Evolutionary conservation across 2,113 vertebrate genomes (phyloP).

Genomic region (Eidolon helvum): DNA sequence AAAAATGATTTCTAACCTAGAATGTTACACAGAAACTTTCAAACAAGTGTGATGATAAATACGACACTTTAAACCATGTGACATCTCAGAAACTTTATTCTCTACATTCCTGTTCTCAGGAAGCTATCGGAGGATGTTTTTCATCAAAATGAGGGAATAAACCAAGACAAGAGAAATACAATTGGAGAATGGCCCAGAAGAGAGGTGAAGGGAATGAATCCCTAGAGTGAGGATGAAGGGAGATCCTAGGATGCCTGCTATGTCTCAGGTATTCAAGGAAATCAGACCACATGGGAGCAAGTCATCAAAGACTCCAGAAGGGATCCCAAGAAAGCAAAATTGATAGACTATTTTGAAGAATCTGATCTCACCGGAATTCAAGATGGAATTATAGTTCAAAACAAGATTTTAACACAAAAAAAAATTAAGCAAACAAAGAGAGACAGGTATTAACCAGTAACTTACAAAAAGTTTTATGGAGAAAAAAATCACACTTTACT

Average conservation of each 20-base stretch:
- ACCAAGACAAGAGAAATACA: neutral
- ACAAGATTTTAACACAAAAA: too few relatives aligned
- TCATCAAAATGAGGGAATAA: constrained; percentile 15
- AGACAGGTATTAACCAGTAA: neutral
- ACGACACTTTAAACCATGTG: neutral
- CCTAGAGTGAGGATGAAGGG: neutral
- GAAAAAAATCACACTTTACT: neutral
- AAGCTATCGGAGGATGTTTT: neutral
- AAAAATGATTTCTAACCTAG: constrained; percentile 5
- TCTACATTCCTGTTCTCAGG: neutral
- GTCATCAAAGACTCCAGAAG: neutral
- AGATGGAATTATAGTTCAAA: neutral
- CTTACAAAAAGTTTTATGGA: neutral
- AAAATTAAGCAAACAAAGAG: neutral
- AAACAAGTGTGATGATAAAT: neutral
- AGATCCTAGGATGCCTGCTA: neutral
- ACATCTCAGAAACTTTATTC: neutral
- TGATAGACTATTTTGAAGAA: neutral
- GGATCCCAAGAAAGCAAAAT: neutral
- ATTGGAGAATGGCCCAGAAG: neutral
- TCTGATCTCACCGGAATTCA: neutral
- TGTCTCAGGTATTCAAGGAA: neutral
- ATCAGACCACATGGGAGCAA: neutral
- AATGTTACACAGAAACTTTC: neutral
- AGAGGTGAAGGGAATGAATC: neutral